Conservation (phyloP, 2,888 invertebrate species). For the Apoda limacodes region DNA sequence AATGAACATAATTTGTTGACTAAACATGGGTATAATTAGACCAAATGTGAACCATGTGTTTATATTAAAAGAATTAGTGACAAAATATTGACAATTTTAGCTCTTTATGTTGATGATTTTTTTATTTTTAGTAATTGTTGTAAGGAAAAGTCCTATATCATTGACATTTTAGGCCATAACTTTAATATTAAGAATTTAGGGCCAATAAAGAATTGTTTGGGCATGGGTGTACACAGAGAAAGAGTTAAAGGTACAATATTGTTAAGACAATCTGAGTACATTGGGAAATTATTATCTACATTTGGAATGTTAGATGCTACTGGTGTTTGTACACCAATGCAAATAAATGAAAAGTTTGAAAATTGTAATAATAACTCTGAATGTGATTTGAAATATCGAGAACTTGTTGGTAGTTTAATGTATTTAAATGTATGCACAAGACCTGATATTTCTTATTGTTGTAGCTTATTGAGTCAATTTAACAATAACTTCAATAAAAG, state of each 20-base stretch:
- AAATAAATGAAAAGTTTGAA: conserved; percentile 1
- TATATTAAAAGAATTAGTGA: conserved; percentile 8
- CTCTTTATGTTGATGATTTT: conserved; percentile 10
- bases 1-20: conserved; percentile 12
- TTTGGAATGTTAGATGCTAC: conserved; percentile 11
- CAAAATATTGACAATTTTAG: conserved; percentile 1
- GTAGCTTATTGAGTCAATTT: conserved; percentile 15
- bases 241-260: conserved; percentile 1
- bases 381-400: conserved; percentile 6
- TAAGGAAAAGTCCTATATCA: neutral
- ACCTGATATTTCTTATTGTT: conserved; percentile 16
- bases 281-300: conserved; percentile 1
- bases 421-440: conserved; percentile 17
- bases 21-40: conserved; percentile 6
- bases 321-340: conserved; percentile 9
- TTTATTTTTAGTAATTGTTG: conserved; percentile 1
- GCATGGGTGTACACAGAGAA: conserved; percentile 7
- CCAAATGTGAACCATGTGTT: conserved; percentile 12
- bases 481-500: conserved; percentile 12
- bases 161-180: neutral
- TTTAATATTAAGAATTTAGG: conserved; percentile 9
- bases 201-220: conserved; percentile 4
- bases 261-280: conserved; percentile 6
- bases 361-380: neutral
- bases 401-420: conserved; percentile 15